These are phyloP conservation scores for Aleiodes sp. DNA, from an alignment of 1,140 invertebrate genomes.

Conservation along the genomic window DNA sequence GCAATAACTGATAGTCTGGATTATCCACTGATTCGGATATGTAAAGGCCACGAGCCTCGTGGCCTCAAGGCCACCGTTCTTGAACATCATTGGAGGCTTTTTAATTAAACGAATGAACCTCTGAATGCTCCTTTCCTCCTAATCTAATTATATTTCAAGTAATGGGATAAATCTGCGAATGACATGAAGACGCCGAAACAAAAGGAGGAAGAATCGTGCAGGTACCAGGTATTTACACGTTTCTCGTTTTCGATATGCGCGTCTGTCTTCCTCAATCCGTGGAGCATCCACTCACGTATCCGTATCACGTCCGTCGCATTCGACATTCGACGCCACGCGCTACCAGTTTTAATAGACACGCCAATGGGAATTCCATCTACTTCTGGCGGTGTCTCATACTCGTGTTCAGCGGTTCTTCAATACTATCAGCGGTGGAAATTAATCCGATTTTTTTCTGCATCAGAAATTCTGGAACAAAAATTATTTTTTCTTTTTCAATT, in stretches of 20 bases:
- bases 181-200: not conserved
- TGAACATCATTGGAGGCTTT: not conserved
- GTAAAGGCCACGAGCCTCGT: not conserved
- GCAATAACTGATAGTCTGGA: not conserved
- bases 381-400: conserved; percentile 2
- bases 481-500: not conserved
- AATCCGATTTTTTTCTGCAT: not conserved
- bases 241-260: conserved; percentile 10
- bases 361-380: conserved; percentile 23
- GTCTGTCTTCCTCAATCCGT: not conserved
- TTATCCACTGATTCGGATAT: not conserved
- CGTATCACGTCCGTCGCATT: conserved; percentile 29
- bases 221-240: conserved; percentile 12
- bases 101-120: not conserved
- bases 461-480: not conserved
- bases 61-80: not conserved
- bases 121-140: not conserved
- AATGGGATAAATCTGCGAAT: conserved; percentile 1
- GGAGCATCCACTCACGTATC: conserved; percentile 17
- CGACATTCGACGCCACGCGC: conserved; percentile 27
- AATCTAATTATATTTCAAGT: not conserved
- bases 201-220: not conserved
- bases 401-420: conserved; percentile 1
- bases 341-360: conserved; percentile 30
- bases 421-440: not conserved